A percentile compares a stretch with the other conserved stretches of the same genome.
These are phyloP conservation scores for Acleris holmiana DNA, from an alignment of 2,888 invertebrate genomes.

Conservation along the genomic window DNA sequence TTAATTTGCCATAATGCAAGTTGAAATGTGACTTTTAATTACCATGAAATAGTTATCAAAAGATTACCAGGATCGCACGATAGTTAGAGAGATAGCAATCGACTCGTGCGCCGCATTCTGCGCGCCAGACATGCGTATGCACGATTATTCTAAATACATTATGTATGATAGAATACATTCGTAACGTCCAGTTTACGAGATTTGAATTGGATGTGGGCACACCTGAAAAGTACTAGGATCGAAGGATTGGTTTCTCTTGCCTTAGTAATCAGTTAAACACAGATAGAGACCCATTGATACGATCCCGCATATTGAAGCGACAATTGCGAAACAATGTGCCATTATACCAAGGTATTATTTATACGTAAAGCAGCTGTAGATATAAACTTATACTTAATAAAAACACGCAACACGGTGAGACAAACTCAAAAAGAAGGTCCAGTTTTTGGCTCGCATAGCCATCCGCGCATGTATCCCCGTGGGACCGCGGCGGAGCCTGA, in stretches of 20 bases:
- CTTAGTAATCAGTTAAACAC: no score
- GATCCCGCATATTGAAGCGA: no score
- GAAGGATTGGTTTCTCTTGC: neutral
- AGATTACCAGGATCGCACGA: conserved; percentile 47
- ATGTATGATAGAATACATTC: conserved; percentile 55
- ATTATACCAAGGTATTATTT: no score
- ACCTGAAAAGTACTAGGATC: conserved; percentile 1
- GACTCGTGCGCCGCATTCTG: conserved; percentile 60
- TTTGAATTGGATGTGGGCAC: conserved; percentile 28
- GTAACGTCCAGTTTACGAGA: conserved; percentile 24
- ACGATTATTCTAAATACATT: conserved; percentile 71
- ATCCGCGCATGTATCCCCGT: conserved; percentile 30
- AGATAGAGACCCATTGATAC: no score
- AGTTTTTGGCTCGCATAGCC: conserved; percentile 26
- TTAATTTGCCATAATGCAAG: neutral
- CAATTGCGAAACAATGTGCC: no score
- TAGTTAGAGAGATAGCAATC: conserved; percentile 66
- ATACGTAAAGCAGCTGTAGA: no score
- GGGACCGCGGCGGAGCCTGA: conserved; percentile 19
- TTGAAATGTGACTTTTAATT: conserved; percentile 21
- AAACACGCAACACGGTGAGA: conserved; percentile 18
- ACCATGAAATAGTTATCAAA: conserved; percentile 36
- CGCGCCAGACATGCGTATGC: conserved; percentile 46
- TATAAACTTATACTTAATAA: conserved; percentile 7
- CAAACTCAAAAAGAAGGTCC: conserved; percentile 29